phyloP scores from a whole-genome alignment of 2,888 invertebrate species.

The Notodonta ziczac region DNA sequence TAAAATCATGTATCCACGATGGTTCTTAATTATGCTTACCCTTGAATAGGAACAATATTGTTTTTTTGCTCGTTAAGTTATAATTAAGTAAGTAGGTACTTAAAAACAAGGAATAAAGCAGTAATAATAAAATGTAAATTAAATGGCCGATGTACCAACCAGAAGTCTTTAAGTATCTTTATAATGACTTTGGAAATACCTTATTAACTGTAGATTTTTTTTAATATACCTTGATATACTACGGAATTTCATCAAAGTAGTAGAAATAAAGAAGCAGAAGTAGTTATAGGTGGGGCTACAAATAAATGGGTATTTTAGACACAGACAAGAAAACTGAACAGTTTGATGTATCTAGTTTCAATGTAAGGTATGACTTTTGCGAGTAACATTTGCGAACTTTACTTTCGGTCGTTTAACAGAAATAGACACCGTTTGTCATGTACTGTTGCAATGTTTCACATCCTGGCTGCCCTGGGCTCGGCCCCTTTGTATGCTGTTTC shows the following conservation, averaged over 20 bases:
- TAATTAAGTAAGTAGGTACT: neutral
- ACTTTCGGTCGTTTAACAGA: conserved; percentile 45
- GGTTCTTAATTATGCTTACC: conserved; percentile 2
- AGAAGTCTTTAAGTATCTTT: too few relatives aligned
- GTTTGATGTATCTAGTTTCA: neutral
- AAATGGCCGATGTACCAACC: too few relatives aligned
- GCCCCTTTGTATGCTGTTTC: conserved; percentile 57
- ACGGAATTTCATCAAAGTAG: too few relatives aligned
- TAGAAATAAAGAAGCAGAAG: too few relatives aligned
- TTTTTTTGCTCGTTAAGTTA: neutral
- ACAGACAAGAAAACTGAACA: neutral
- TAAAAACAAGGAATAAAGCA: too few relatives aligned
- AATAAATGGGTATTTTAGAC: neutral
- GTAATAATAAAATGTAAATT: too few relatives aligned
- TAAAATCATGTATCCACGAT: conserved; percentile 9
- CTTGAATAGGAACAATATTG: conserved; percentile 7
- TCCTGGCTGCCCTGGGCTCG: conserved; percentile 43
- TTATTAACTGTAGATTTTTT: too few relatives aligned
- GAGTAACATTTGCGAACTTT: conserved; percentile 18
- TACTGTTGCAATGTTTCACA: conserved; percentile 53
- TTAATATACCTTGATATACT: too few relatives aligned
- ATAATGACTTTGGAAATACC: too few relatives aligned
- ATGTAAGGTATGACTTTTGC: neutral
- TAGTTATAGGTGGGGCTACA: too few relatives aligned
- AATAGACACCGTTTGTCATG: conserved; percentile 47